phyloP scores from a whole-genome alignment of 2,888 invertebrate genomes.

The Pyrrhia umbra region DNA sequence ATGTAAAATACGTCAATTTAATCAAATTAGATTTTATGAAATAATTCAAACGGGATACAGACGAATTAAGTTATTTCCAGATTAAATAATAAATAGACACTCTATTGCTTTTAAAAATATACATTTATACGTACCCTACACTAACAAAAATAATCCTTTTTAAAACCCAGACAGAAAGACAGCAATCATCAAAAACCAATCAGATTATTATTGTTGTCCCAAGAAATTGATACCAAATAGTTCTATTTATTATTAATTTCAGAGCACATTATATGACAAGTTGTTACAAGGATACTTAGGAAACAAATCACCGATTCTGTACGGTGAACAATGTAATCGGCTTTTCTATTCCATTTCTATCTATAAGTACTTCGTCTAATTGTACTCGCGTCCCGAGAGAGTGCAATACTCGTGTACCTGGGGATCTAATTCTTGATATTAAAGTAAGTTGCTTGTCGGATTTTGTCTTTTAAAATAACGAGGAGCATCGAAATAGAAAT shows the following conservation, averaged over 20 bases:
- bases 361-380: slow-evolving; percentile 67
- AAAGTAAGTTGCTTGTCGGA: slow-evolving; percentile 22
- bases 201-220: slow-evolving; percentile 46
- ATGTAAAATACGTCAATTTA: too few relatives aligned
- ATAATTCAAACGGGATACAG: too few relatives aligned
- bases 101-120: neutral
- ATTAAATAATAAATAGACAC: too few relatives aligned
- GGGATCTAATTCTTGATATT: slow-evolving; percentile 46
- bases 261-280: slow-evolving; percentile 37
- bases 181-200: slow-evolving; percentile 35
- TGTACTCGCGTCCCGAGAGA: slow-evolving; percentile 68
- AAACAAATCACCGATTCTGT: neutral
- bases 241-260: slow-evolving; percentile 59
- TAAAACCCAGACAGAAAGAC: slow-evolving; percentile 9
- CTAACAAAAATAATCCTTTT: slow-evolving; percentile 42
- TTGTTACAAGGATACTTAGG: slow-evolving; percentile 23
- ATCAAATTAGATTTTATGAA: too few relatives aligned
- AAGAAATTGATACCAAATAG: slow-evolving; percentile 57
- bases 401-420: slow-evolving; percentile 36
- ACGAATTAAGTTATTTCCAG: too few relatives aligned
- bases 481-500: neutral
- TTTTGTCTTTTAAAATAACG: slow-evolving; percentile 39
- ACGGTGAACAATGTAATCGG: slow-evolving; percentile 69
- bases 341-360: slow-evolving; percentile 75
- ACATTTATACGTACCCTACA: neutral